phyloP scores from a whole-genome alignment of 2,888 invertebrate genomes.

The Seladonia tumulorum region DNA sequence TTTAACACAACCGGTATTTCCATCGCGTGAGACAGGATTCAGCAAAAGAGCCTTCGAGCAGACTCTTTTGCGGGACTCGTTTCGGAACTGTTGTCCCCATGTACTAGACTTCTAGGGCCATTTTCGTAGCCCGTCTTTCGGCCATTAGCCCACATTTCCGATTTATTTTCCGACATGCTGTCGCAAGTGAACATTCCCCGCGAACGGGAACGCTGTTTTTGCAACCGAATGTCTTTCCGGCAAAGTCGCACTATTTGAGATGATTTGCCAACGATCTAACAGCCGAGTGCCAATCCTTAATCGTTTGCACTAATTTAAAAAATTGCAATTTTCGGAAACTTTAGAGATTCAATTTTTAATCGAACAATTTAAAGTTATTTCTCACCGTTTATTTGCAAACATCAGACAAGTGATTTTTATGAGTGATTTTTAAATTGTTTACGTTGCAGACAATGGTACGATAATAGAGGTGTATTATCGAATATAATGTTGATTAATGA shows the following conservation, averaged over 20 bases:
- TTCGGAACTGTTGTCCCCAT: not conserved
- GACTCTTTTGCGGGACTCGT: not conserved
- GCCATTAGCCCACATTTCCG: constrained; percentile 74
- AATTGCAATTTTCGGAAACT: not conserved
- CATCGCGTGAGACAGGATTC: constrained; percentile 22
- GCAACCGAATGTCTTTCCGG: not conserved
- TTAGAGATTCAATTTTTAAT: not conserved
- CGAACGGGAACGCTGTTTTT: not conserved
- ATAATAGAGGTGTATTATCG: not conserved
- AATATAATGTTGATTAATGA: not conserved
- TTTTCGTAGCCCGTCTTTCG: constrained; percentile 66
- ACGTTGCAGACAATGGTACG: not conserved
- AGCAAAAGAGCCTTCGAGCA: constrained; percentile 23
- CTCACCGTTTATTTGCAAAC: not conserved
- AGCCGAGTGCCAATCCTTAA: not conserved
- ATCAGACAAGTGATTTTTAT: not conserved
- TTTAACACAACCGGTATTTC: constrained; percentile 48
- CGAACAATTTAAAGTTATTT: too few species aligned
- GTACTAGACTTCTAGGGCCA: constrained; percentile 31
- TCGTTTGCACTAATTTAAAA: not conserved
- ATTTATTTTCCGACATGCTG: constrained; percentile 55
- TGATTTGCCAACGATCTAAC: not conserved
- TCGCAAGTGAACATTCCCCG: constrained; percentile 39
- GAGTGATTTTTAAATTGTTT: not conserved
- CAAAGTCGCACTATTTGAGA: not conserved